Base-by-base conservation (phyloP, 2,797 vertebrate genomes). In the Siniperca obscura region DNA sequence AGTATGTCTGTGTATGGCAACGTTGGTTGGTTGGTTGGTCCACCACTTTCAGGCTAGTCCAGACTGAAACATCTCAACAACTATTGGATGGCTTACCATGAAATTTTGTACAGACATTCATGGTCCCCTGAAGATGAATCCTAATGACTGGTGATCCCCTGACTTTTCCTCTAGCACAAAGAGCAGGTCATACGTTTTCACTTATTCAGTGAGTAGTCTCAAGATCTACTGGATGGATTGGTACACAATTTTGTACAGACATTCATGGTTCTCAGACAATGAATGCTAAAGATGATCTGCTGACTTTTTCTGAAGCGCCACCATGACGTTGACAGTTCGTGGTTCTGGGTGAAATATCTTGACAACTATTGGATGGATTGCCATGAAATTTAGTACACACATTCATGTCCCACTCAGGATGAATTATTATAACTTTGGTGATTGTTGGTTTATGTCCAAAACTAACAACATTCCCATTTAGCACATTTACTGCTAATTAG, bases 1-100 rank as follows among this genome's bases (percentile, higher is more conserved):
- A 34, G 21, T 14, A 27, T 56, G 16, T 14, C 12, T 16, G 8
- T 46, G 19, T 9, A 25, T 62, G 34, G 36, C 2, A 67, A 34
- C 8, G 0, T 27, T 1, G 1, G 12, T 30, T 0, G 1, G 12
- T 30, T 0, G 3, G 9, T 65, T 11, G 4, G 25, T 46, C 25
- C 22, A 13, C 27, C n/a, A 70, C 19, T 42, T 62, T 17, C 2
- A 48, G 2, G 25, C 34, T 7, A 42, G 2, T 46, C 34, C 36
- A 34, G 4, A 9, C 12, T 30, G 36, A 42, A 66, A 44, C 12
- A 62, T 42, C 34, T 55, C 3, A 53, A 19, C 22, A 21, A 42
- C 13, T 8, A 4, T 7, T 56, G 14, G 57, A 52, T 60, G 7
- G 7, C 11, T 40, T 3, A 8, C 19, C 57, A 55, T 34, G 1